Evolutionary conservation across 2,113 vertebrate species (phyloP), one percentile per base, ranked within the genome.

Genomic region (Machaerirhynchus nigripectus): DNA sequence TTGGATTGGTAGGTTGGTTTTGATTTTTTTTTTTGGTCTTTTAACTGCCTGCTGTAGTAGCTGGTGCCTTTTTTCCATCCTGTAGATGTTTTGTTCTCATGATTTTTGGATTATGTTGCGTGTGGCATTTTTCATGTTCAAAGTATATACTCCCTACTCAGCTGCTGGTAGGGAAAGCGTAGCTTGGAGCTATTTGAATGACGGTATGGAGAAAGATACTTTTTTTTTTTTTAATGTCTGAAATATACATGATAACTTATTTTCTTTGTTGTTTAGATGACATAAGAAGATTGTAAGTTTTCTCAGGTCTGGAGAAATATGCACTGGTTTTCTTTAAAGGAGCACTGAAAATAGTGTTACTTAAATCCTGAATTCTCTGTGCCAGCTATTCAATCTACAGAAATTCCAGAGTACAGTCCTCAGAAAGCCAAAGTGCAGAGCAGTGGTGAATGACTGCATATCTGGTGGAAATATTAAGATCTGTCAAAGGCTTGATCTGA

Each of bases 1-100:
- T 89, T 95, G 89, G 81, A 84, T 84, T 96, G 87, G 91, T 96
- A 95, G 60, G 95, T 97, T 92, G 47, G 4, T 89, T 89, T 73
- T 65, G 12, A n/a, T 50, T 57, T 19, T 22, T 56, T 17, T 35
- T 57, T 26, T 23, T 35, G 5, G 14, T 40, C 23, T 71, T 73
- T 71, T 87, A 84, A 65, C 82, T 94, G 47, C 28, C 16, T 2
- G 1, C 47, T 79, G 24, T 87, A 39, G 42, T 89, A 87, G 47
- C 27, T 63, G 74, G 7, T 89, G 87, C 53, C 15, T 86, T 70
- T 78, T 81, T 31, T 81, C 31, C 8, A 8, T 82, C 46, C 27
- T 83, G 31, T 82, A 50, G 78, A 42, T 76, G 15, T 47, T 64
- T 93, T 83, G 35, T 94, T 76, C 27, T 60, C 19, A 33, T 53